Conservation (phyloP, 2,797 vertebrate species). For the Sebastes aleutianus region DNA sequence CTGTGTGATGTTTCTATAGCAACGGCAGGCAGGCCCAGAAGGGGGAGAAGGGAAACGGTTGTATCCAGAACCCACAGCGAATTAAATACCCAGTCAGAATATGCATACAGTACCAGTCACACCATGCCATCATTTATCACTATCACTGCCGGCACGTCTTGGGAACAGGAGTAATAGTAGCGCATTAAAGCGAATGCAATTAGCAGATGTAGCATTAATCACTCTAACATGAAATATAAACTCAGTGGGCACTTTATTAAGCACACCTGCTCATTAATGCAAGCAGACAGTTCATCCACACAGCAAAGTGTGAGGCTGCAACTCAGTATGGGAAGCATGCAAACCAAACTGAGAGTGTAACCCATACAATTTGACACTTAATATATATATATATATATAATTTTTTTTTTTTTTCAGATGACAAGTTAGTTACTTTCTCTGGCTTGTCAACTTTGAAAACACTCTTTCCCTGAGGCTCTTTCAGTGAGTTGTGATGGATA, state of each 20-base stretch:
- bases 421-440: not conserved
- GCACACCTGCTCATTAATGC: constrained; percentile 24
- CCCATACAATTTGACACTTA: not conserved
- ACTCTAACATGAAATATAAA: constrained; percentile 12
- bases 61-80: constrained; percentile 26
- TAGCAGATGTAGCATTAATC: constrained; percentile 15
- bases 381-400: too few species aligned
- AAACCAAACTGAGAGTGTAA: not conserved
- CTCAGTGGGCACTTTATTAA: constrained; percentile 15
- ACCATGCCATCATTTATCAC: constrained; percentile 5
- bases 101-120: constrained; percentile 1
- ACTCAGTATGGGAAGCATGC: not conserved
- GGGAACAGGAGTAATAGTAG: not conserved
- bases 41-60: constrained; percentile 34
- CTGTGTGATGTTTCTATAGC: constrained; percentile 74
- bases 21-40: constrained; percentile 64
- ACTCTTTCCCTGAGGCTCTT: constrained; percentile 32
- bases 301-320: not conserved
- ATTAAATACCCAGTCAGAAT: constrained; percentile 34
- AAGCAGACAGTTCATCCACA: not conserved
- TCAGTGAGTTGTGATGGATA: constrained; percentile 49
- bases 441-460: constrained; percentile 52
- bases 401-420: not conserved
- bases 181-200: constrained; percentile 21
- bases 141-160: not conserved